Base-by-base conservation (phyloP, 2,888 invertebrate genomes). In the Drosophila mulleri region DNA sequence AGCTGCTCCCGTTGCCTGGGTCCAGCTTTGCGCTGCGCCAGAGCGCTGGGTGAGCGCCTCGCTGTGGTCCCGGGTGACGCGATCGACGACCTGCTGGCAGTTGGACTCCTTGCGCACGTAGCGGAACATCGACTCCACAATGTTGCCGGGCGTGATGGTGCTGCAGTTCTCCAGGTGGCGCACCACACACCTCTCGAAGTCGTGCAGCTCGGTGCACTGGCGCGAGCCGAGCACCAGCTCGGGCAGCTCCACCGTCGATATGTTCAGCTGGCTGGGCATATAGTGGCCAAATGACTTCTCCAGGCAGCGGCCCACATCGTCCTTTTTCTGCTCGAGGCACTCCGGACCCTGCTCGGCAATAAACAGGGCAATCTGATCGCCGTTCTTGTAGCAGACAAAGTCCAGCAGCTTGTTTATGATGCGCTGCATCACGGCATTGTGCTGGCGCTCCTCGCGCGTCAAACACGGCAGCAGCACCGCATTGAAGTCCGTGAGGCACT, bases 311-410 rank as follows among this genome's bases (percentile, higher is more conserved):
- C 94, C 93, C 37, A 97, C 93, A 0, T 93, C 94, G 0, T 94
- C 94, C 69, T 94, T 93, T 70, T 95, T 95, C 11, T 94, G 93
- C 69, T 94, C 83, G 71, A 96, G 93, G 85, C 97, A 97, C 89
- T 96, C 95, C 20, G 95, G 95, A 0, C 96, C 96, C 37, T 95
- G 95, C 88, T 96, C 96, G 9, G 96, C 95, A 66, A 96, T 95
- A 90, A 97, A 97, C 84, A 97, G 93, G 1, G 96, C 96, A 80
- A 97, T 95, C 80, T 96, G 94, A 91, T 96, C 96, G 16, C 97
- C 97, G 83, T 96, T 96, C 87, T 96, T 96, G 82, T 94, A 95
- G 91, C 97, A 97, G 42, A 96, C 93, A 90, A 97, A 97, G 72
- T 95, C 94, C 45, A 86, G 44, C 39, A 86, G 62, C 26, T 78